Percentiles rank a stretch among this genome's conserved stretches.
Conservation (phyloP, 1,140 invertebrate genomes). For the Popillia japonica region DNA sequence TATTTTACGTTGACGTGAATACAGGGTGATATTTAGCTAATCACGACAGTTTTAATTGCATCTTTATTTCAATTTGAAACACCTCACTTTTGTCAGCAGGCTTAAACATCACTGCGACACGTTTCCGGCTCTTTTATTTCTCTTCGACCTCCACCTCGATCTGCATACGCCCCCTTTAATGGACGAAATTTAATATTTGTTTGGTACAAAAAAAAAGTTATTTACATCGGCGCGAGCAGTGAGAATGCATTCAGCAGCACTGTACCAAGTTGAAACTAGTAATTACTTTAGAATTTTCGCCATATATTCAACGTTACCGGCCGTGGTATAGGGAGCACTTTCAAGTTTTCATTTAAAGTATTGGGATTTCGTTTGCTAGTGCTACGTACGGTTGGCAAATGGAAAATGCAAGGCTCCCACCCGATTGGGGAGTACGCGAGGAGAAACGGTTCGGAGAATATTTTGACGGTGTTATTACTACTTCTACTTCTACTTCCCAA, state of each 20-base stretch:
- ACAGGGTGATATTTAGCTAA: background rate
- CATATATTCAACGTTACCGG: conserved; percentile 10
- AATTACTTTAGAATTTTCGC: conserved; percentile 31
- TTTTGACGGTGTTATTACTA: conserved; percentile 1
- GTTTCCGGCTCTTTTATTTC: no score
- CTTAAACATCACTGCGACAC: no score
- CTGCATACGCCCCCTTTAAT: no score
- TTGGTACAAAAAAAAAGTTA: background rate
- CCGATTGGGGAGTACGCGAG: no score
- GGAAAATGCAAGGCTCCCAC: background rate
- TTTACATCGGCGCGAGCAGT: background rate
- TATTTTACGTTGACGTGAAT: conserved; percentile 21
- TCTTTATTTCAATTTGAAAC: conserved; percentile 28
- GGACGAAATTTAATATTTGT: background rate
- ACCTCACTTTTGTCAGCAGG: no score
- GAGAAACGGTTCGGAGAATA: conserved; percentile 24
- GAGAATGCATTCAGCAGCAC: conserved; percentile 19
- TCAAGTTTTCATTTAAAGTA: conserved; percentile 27
- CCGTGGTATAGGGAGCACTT: background rate
- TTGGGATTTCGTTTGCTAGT: conserved; percentile 1
- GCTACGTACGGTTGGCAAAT: conserved; percentile 12
- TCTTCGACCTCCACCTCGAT: no score
- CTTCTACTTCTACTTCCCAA: background rate
- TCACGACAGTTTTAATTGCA: conserved; percentile 15
- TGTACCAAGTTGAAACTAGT: conserved; percentile 24